These are phyloP conservation scores for Puffinus mauretanicus DNA, from an alignment of 2,113 vertebrate genomes.

Conservation along the genomic window DNA sequence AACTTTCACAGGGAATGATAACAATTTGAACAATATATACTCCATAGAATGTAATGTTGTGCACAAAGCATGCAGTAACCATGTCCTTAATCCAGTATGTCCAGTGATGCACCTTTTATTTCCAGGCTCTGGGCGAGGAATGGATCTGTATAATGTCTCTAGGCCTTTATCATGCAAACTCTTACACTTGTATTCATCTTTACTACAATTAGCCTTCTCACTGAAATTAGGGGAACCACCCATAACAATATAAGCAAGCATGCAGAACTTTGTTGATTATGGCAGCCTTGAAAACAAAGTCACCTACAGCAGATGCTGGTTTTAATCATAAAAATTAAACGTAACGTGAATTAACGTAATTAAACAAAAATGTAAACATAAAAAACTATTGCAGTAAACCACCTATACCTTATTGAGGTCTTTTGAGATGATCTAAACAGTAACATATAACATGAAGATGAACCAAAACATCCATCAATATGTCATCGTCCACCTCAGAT, in stretches of 20 bases:
- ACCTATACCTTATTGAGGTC: not conserved
- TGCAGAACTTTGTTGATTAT: not conserved
- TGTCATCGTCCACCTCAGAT: not conserved
- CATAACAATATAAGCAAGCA: not conserved
- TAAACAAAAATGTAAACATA: not conserved
- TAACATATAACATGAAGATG: not conserved
- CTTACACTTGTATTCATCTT: not conserved
- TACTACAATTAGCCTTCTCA: not conserved
- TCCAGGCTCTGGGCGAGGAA: not conserved
- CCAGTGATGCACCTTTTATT: not conserved
- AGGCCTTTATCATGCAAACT: not conserved
- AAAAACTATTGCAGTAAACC: not conserved
- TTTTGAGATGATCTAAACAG: not conserved
- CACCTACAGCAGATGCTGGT: not conserved
- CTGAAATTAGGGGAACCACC: not conserved
- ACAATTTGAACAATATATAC: not conserved
- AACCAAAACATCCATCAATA: not conserved
- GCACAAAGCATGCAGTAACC: not conserved
- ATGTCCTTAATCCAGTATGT: not conserved
- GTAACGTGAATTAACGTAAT: too few species aligned
- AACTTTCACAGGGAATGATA: not conserved
- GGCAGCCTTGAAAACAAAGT: not conserved
- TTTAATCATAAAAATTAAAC: not conserved
- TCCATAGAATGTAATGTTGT: not conserved
- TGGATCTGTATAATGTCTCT: not conserved